Conservation (phyloP, 2,888 invertebrate genomes). For the Acrocyrtus sp. region DNA sequence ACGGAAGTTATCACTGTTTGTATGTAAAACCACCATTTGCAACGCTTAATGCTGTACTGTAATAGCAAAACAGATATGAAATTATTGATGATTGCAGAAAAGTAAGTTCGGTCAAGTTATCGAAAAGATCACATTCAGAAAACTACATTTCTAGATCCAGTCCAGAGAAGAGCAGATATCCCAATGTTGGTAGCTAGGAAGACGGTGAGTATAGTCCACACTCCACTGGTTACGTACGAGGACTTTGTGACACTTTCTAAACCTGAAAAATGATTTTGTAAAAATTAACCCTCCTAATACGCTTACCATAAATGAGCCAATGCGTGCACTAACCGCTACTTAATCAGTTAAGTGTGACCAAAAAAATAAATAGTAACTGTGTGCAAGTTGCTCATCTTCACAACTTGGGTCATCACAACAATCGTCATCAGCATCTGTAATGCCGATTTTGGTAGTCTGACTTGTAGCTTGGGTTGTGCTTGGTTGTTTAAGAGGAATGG, state of each 20-base stretch:
- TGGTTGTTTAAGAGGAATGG: too few relatives aligned
- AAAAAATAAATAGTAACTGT: conserved; percentile 34
- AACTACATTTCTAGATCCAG: conserved; percentile 45
- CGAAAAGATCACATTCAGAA: not conserved
- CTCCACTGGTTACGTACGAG: conserved; percentile 44
- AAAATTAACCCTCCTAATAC: too few relatives aligned
- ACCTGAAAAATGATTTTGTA: not conserved
- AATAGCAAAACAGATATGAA: not conserved
- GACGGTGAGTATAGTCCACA: conserved; percentile 58
- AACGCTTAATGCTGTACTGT: conserved; percentile 52
- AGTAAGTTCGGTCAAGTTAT: not conserved
- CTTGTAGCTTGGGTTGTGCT: not conserved
- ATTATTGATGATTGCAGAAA: not conserved
- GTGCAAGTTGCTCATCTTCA: conserved; percentile 29
- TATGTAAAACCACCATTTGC: conserved; percentile 59
- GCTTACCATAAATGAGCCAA: too few relatives aligned
- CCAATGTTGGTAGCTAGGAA: conserved; percentile 51
- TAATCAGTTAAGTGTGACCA: too few relatives aligned
- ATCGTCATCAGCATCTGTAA: not conserved
- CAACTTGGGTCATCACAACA: conserved; percentile 16
- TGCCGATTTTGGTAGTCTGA: not conserved
- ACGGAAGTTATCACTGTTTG: conserved; percentile 44
- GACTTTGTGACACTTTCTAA: conserved; percentile 6
- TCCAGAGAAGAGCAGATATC: conserved; percentile 47
- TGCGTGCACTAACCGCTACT: too few relatives aligned